These are phyloP conservation scores for Microvelia longipes DNA, from an alignment of 1,140 invertebrate species.

Conservation along the genomic window DNA sequence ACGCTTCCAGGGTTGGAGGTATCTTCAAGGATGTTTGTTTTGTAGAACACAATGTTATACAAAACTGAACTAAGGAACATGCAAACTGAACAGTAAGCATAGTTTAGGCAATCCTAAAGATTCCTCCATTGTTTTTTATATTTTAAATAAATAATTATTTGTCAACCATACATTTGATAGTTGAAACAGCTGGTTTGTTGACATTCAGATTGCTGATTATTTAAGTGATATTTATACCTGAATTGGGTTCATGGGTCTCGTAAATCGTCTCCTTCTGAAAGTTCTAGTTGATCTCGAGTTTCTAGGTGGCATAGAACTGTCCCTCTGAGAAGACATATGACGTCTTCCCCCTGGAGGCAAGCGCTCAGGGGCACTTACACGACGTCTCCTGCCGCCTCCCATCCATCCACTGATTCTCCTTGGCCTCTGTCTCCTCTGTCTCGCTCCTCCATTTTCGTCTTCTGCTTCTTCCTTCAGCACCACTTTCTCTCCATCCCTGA, in stretches of 20 bases:
- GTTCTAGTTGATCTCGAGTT: neutral
- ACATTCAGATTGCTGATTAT: no score
- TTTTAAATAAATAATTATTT: no score
- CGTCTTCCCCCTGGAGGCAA: neutral
- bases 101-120: no score
- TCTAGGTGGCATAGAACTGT: neutral
- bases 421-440: neutral
- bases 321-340: neutral
- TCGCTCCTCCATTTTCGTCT: neutral
- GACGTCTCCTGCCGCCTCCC: neutral
- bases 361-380: neutral
- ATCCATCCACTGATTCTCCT: neutral
- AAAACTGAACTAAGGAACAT: no score
- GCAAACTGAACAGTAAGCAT: no score
- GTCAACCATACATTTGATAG: no score
- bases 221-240: no score
- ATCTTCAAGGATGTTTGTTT: no score
- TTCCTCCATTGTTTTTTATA: no score
- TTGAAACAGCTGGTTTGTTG: no score
- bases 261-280: neutral
- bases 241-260: neutral
- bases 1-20: no score
- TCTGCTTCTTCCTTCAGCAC: constrained; percentile 5
- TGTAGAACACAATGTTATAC: no score
- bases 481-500: constrained; percentile 2